These are phyloP conservation scores for Pimephales promelas DNA, from an alignment of 2,113 vertebrate genomes.

Conservation along the genomic window DNA sequence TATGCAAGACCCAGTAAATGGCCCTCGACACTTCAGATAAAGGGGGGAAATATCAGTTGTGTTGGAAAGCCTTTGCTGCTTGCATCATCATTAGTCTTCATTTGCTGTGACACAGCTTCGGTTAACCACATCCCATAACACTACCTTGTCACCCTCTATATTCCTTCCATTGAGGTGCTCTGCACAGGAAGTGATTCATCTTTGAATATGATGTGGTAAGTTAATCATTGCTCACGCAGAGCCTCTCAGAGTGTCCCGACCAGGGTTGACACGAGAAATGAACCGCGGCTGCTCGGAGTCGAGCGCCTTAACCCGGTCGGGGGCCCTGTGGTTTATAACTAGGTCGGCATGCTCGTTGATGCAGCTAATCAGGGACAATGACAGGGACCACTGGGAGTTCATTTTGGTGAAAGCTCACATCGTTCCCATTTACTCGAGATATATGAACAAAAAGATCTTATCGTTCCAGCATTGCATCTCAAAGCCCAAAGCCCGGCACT, in stretches of 20 bases:
- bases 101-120: conserved; percentile 18
- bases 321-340: conserved; percentile 30
- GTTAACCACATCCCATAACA: conserved; percentile 34
- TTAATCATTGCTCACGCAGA: conserved; percentile 54
- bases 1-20: not conserved
- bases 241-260: conserved; percentile 37
- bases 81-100: conserved; percentile 41
- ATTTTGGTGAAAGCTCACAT: conserved; percentile 30
- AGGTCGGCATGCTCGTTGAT: conserved; percentile 28
- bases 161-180: conserved; percentile 20
- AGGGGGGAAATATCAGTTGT: not conserved
- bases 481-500: not conserved
- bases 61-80: conserved; percentile 1
- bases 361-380: conserved; percentile 31
- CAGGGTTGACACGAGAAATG: conserved; percentile 50
- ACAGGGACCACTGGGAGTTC: conserved; percentile 18
- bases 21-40: conserved; percentile 2
- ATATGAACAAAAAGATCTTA: not conserved
- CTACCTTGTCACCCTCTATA: conserved; percentile 27
- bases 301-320: conserved; percentile 14
- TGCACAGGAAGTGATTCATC: conserved; percentile 52
- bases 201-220: conserved; percentile 46
- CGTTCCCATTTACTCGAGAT: conserved; percentile 32
- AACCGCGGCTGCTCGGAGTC: conserved; percentile 28
- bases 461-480: not conserved